Evolutionary conservation across 2,888 invertebrate species (phyloP).

Genomic region (Noctua janthe): DNA sequence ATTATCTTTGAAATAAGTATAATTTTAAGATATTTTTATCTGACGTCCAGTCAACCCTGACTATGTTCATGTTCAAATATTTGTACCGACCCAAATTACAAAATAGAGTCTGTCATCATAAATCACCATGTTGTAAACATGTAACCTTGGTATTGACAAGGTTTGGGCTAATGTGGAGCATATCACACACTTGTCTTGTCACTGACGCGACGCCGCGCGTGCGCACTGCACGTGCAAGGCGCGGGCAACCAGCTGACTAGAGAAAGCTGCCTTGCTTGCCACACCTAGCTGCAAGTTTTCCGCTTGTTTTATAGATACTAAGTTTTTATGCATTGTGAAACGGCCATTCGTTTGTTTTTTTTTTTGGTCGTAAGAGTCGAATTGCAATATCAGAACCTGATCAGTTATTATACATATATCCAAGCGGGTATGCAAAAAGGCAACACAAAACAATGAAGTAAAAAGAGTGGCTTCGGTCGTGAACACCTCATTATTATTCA

Average conservation of each 20-base stretch:
- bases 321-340: slow-evolving; percentile 51
- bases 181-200: slow-evolving; percentile 52
- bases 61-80: slow-evolving; percentile 3
- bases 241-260: slow-evolving; percentile 75
- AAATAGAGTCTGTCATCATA: slow-evolving; percentile 45
- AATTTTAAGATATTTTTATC: not conserved
- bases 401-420: not conserved
- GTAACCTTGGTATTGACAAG: slow-evolving; percentile 59
- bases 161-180: slow-evolving; percentile 57
- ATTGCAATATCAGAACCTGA: not conserved
- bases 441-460: slow-evolving; percentile 1
- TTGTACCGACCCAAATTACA: slow-evolving; percentile 27
- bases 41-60: not conserved
- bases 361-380: slow-evolving; percentile 13
- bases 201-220: slow-evolving; percentile 29
- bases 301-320: slow-evolving; percentile 55
- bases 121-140: slow-evolving; percentile 46
- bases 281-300: slow-evolving; percentile 72
- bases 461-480: not conserved
- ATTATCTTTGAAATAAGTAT: not conserved
- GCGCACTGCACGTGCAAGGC: slow-evolving; percentile 65
- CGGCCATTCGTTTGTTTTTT: not conserved
- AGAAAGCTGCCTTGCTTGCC: slow-evolving; percentile 73
- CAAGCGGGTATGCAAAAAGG: slow-evolving; percentile 3
- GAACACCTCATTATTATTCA: slow-evolving; percentile 42